These are phyloP conservation scores for Schizopygopsis malacanthus DNA, from an alignment of 2,797 vertebrate species.

Conservation along the genomic window DNA sequence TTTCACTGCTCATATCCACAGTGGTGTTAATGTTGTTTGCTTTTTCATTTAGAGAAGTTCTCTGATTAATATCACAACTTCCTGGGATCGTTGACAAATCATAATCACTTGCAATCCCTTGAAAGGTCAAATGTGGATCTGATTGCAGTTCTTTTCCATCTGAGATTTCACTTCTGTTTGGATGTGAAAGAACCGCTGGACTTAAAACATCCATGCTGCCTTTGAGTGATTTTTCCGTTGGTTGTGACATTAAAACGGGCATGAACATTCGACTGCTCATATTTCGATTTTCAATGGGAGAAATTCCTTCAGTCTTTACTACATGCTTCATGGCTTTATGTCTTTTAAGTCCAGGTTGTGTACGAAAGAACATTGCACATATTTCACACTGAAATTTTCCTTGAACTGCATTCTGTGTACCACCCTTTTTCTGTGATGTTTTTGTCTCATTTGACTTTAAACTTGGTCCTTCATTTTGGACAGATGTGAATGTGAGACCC, in stretches of 20 bases:
- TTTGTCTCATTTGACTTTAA: constrained; percentile 69
- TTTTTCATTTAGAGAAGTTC: constrained; percentile 63
- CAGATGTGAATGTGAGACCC: constrained; percentile 58
- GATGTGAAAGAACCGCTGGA: constrained; percentile 66
- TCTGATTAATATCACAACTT: constrained; percentile 64
- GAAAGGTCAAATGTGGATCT: constrained; percentile 64
- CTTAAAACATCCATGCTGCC: constrained; percentile 59
- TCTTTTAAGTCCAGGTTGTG: constrained; percentile 90
- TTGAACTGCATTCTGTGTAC: constrained; percentile 64
- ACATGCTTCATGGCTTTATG: constrained; percentile 94
- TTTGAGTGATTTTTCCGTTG: constrained; percentile 72
- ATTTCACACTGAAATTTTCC: constrained; percentile 85
- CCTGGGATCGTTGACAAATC: constrained; percentile 54
- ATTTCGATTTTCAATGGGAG: constrained; percentile 58
- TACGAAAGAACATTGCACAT: constrained; percentile 89
- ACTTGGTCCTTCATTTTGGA: constrained; percentile 62
- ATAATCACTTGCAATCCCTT: constrained; percentile 70
- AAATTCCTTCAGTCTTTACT: constrained; percentile 67
- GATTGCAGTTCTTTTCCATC: constrained; percentile 58
- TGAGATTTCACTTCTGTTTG: constrained; percentile 66
- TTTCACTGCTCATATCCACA: constrained; percentile 56
- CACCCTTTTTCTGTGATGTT: constrained; percentile 65
- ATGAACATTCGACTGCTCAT: constrained; percentile 65
- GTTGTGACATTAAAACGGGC: constrained; percentile 69
- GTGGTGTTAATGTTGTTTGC: constrained; percentile 75